Evolutionary conservation across 2,113 vertebrate genomes (phyloP).

Genomic region (Anoura caudifer): DNA sequence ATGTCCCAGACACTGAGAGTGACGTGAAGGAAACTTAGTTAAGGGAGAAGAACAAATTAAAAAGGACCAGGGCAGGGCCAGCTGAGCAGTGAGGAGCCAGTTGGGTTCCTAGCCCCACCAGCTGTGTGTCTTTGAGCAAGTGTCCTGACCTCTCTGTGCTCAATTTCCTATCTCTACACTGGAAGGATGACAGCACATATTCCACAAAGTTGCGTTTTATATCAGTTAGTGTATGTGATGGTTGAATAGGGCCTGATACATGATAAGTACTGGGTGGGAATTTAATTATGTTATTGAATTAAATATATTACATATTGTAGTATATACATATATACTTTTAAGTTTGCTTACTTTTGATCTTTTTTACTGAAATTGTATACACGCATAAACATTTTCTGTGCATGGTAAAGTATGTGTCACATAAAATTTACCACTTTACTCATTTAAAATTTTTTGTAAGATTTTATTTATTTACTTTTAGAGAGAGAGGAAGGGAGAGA

Average conservation of each 20-base stretch:
- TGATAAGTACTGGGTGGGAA: neutral
- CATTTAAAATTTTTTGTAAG: neutral
- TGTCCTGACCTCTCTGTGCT: neutral
- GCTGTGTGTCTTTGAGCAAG: neutral
- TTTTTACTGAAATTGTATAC: neutral
- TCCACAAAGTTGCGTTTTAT: neutral
- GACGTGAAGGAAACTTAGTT: neutral
- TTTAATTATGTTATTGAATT: neutral
- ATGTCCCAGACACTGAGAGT: neutral
- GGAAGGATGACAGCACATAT: neutral
- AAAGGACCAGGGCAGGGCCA: neutral
- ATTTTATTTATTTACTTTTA: neutral
- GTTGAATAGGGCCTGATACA: neutral
- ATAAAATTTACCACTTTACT: neutral
- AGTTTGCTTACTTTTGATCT: neutral
- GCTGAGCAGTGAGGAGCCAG: neutral
- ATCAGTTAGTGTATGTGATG: neutral
- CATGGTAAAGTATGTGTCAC: neutral
- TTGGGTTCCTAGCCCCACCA: neutral
- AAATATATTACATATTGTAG: neutral
- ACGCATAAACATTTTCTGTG: neutral
- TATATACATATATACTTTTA: neutral
- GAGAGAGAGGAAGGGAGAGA: neutral
- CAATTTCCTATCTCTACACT: neutral
- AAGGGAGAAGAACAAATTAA: neutral